Percentiles rank a stretch among this genome's conserved stretches.
phyloP scores from a whole-genome alignment of 2,113 vertebrate species.

The Cinclus mexicanus region DNA sequence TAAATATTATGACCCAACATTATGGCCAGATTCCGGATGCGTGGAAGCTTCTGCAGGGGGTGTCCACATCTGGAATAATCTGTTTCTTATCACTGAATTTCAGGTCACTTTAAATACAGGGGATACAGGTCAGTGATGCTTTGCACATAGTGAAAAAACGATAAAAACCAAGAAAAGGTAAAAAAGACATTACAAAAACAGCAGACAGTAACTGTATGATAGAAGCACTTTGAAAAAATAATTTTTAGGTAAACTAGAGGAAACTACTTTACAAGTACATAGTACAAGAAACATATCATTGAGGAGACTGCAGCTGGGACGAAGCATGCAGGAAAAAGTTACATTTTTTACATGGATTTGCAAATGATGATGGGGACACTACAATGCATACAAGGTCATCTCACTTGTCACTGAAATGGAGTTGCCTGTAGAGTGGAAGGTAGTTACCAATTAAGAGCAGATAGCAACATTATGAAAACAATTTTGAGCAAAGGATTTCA shows the following conservation, averaged over 20 bases:
- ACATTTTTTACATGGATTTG: not conserved
- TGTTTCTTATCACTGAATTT: not conserved
- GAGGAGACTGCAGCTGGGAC: not conserved
- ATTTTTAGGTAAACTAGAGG: not conserved
- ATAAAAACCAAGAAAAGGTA: not conserved
- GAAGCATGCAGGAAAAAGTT: not conserved
- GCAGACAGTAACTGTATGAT: not conserved
- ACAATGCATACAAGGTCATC: not conserved
- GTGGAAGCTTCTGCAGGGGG: not conserved
- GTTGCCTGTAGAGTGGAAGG: not conserved
- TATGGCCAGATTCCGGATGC: not conserved
- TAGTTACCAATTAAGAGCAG: not conserved
- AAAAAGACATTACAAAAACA: not conserved
- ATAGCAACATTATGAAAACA: not conserved
- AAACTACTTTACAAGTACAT: not conserved
- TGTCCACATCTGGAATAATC: not conserved
- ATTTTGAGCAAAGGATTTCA: not conserved
- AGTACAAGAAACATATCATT: not conserved
- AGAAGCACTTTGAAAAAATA: not conserved
- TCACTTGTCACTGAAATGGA: not conserved
- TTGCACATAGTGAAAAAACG: not conserved
- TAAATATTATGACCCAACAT: not conserved
- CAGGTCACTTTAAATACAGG: not conserved
- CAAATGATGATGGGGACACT: not conserved
- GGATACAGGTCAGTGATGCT: not conserved